Percentiles rank a stretch among this genome's conserved stretches.
Conservation (phyloP, 2,888 invertebrate genomes). For the Drosophila emarginata region DNA sequence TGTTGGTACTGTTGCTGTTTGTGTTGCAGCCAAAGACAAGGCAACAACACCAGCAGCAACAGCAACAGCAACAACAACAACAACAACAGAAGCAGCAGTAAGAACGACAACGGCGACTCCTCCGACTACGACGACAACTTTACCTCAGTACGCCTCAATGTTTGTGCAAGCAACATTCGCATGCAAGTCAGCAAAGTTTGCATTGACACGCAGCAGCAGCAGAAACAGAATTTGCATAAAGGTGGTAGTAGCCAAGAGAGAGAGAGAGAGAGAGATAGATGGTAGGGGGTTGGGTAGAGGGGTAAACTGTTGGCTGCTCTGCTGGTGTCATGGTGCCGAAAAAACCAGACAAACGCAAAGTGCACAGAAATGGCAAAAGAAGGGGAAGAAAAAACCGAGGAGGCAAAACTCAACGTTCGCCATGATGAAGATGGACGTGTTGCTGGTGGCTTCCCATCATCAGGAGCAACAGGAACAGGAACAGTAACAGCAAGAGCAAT, state of each 20-base stretch:
- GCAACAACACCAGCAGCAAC: neutral
- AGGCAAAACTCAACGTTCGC: conserved; percentile 35
- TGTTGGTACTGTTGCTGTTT: conserved; percentile 53
- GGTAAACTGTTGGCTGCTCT: conserved; percentile 51
- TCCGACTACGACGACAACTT: conserved; percentile 65
- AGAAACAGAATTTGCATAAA: conserved; percentile 80
- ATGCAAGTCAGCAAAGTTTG: conserved; percentile 81
- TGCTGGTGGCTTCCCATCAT: conserved; percentile 78
- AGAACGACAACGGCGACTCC: conserved; percentile 35
- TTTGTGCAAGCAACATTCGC: conserved; percentile 79
- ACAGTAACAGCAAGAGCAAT: conserved; percentile 30
- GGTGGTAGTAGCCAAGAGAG: conserved; percentile 61
- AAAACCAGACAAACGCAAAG: conserved; percentile 71
- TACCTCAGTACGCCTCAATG: conserved; percentile 75
- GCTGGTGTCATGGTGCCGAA: conserved; percentile 74
- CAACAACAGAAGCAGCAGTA: conserved; percentile 10
- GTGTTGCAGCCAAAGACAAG: conserved; percentile 64
- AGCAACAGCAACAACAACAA: conserved; percentile 22
- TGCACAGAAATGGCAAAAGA: conserved; percentile 64
- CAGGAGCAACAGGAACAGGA: conserved; percentile 34
- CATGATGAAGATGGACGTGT: conserved; percentile 79
- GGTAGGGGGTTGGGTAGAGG: conserved; percentile 10
- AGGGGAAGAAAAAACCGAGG: conserved; percentile 27
- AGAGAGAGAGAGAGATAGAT: neutral
- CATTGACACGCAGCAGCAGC: conserved; percentile 78